Evolutionary conservation across 2,888 invertebrate genomes (phyloP).

Genomic region (Heteromurus nitidus): DNA sequence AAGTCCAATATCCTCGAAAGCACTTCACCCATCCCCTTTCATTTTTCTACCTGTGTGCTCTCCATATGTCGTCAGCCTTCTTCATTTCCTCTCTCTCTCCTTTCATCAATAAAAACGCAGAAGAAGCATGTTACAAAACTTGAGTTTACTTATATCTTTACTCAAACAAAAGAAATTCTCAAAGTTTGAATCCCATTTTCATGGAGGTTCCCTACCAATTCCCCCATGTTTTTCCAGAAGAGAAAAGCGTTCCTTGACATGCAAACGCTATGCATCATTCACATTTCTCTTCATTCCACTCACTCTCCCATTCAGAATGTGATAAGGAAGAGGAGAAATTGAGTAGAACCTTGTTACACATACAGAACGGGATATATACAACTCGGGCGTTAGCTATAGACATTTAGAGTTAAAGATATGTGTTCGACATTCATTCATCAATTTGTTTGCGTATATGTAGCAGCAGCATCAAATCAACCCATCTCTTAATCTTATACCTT

Average conservation of each 20-base stretch:
- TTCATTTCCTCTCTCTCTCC: too few relatives aligned
- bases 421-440: not conserved
- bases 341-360: not conserved
- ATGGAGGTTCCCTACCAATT: not conserved
- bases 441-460: not conserved
- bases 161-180: not conserved
- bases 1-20: not conserved
- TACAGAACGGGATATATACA: not conserved
- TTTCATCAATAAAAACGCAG: too few relatives aligned
- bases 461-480: too few relatives aligned
- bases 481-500: too few relatives aligned
- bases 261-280: constrained; percentile 11
- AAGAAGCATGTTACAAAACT: too few relatives aligned
- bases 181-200: not conserved
- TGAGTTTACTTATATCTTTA: too few relatives aligned
- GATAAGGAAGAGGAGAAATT: not conserved
- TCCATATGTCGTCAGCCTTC: too few relatives aligned
- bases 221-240: not conserved
- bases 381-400: not conserved
- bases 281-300: not conserved
- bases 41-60: too few relatives aligned
- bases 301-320: not conserved
- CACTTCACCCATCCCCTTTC: not conserved
- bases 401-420: not conserved
- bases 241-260: not conserved